A percentile compares a stretch with the other conserved stretches of the same genome.
Conservation (phyloP, 1,140 invertebrate species). For the Tetragonula clypearis region DNA sequence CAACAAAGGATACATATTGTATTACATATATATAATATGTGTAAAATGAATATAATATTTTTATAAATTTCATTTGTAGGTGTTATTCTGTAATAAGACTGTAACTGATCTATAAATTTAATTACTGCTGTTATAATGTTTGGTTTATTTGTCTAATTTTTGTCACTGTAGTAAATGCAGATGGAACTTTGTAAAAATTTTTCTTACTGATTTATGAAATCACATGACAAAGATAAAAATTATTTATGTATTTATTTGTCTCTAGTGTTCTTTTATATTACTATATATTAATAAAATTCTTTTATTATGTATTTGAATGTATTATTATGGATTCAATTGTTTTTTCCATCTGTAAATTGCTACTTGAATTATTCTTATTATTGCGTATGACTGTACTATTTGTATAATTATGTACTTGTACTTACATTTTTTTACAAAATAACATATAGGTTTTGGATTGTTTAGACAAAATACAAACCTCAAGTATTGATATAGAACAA, state of each 20-base stretch:
- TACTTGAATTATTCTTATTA: slow-evolving; percentile 37
- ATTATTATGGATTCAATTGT: slow-evolving; percentile 15
- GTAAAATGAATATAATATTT: slow-evolving; percentile 5
- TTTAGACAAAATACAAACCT: slow-evolving; percentile 46
- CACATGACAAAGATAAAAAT: background rate
- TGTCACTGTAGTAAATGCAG: slow-evolving; percentile 65
- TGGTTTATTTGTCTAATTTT: slow-evolving; percentile 64
- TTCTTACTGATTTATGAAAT: background rate
- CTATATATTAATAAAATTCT: background rate
- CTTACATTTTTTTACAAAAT: slow-evolving; percentile 48
- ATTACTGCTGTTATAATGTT: slow-evolving; percentile 50
- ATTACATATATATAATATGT: background rate
- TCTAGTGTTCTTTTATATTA: background rate
- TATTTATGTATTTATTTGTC: background rate
- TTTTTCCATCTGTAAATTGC: slow-evolving; percentile 60
- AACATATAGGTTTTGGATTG: slow-evolving; percentile 39
- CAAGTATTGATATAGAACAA: slow-evolving; percentile 54
- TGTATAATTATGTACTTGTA: slow-evolving; percentile 60
- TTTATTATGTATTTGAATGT: background rate
- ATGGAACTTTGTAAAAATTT: slow-evolving; percentile 42
- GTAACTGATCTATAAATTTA: slow-evolving; percentile 42
- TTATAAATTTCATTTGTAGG: slow-evolving; percentile 36
- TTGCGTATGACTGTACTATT: slow-evolving; percentile 51
- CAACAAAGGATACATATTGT: background rate
- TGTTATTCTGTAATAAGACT: slow-evolving; percentile 67